Percentiles rank a stretch among this genome's conserved stretches.
Evolutionary conservation across 2,797 vertebrate species (phyloP).

Genomic region (Myotis planiceps): DNA sequence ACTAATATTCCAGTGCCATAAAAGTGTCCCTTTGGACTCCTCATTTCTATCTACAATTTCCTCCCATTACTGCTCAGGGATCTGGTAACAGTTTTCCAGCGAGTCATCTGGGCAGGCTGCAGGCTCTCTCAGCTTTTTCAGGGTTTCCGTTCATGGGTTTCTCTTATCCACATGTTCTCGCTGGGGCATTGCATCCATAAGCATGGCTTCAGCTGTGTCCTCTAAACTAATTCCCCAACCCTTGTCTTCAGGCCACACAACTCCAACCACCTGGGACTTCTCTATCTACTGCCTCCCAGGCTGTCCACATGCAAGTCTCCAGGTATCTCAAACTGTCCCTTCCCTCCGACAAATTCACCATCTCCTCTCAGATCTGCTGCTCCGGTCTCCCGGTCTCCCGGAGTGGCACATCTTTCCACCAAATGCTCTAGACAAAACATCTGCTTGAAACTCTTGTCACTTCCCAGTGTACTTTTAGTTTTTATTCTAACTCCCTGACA

Average conservation of each 20-base stretch:
- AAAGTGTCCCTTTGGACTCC: background rate
- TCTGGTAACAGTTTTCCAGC: background rate
- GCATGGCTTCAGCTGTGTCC: background rate
- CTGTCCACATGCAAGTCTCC: background rate
- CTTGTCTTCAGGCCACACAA: background rate
- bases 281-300: too few species aligned
- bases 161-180: background rate
- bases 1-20: background rate
- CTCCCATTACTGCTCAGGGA: background rate
- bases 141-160: background rate
- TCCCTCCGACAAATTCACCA: background rate
- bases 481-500: background rate
- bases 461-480: background rate
- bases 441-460: background rate
- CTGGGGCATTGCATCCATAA: background rate
- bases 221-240: background rate
- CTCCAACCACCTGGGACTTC: background rate
- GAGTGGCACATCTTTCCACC: background rate
- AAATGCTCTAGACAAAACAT: background rate
- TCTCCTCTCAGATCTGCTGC: background rate
- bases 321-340: background rate
- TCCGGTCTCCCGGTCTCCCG: background rate
- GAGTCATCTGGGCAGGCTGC: slow-evolving; percentile 1
- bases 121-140: background rate
- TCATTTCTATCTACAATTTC: background rate